phyloP scores from a whole-genome alignment of 2,888 invertebrate genomes.

The Chrysina gloriosa region DNA sequence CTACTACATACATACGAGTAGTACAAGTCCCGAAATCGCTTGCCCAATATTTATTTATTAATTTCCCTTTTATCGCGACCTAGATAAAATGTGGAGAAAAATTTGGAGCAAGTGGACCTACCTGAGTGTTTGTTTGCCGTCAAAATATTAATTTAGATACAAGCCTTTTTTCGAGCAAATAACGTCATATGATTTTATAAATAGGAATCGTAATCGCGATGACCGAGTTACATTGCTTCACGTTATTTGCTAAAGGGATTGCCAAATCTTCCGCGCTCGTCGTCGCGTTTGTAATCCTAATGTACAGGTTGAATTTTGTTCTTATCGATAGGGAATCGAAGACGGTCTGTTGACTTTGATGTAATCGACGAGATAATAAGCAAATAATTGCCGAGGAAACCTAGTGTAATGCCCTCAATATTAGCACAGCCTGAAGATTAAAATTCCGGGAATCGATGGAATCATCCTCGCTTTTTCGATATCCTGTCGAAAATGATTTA shows the following conservation, averaged over 20 bases:
- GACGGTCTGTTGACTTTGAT: too few relatives aligned
- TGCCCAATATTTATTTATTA: slow-evolving; percentile 34
- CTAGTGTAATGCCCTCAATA: too few relatives aligned
- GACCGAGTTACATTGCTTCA: slow-evolving; percentile 5
- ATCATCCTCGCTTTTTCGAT: too few relatives aligned
- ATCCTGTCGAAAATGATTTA: too few relatives aligned
- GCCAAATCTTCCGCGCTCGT: too few relatives aligned
- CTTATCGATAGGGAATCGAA: too few relatives aligned
- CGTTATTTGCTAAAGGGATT: neutral
- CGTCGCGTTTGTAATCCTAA: too few relatives aligned
- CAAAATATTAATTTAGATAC: slow-evolving; percentile 27
- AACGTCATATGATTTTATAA: neutral
- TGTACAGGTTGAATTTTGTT: too few relatives aligned
- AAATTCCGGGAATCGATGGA: too few relatives aligned
- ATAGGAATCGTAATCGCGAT: neutral
- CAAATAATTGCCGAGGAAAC: too few relatives aligned
- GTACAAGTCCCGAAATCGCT: slow-evolving; percentile 19
- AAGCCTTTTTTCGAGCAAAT: slow-evolving; percentile 11
- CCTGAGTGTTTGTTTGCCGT: slow-evolving; percentile 16
- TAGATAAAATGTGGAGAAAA: slow-evolving; percentile 20
- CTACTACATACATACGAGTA: neutral
- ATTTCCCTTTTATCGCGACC: slow-evolving; percentile 32
- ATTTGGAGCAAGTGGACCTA: slow-evolving; percentile 30
- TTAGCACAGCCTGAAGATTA: too few relatives aligned
- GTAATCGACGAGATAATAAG: too few relatives aligned